phyloP scores from a whole-genome alignment of 2,797 vertebrate species.

The Choloepus didactylus region DNA sequence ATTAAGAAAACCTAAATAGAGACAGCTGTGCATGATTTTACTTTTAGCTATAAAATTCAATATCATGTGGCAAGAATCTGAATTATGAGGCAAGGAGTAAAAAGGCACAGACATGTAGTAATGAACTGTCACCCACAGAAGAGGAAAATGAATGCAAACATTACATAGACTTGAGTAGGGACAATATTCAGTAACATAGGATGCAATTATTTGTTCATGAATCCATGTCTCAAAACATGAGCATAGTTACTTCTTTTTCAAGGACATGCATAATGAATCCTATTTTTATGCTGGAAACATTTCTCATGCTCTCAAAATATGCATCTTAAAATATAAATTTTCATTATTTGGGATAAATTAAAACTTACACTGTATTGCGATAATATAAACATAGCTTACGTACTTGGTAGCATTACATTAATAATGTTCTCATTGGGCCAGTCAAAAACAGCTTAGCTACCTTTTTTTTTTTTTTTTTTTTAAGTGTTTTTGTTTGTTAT shows the following conservation, averaged over 20 bases:
- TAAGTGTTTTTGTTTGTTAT: background rate
- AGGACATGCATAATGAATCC: conserved; percentile 46
- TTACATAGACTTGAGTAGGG: conserved; percentile 66
- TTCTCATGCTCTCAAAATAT: conserved; percentile 23
- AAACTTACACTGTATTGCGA: background rate
- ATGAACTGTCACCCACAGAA: conserved; percentile 85
- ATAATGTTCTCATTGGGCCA: background rate
- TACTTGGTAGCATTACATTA: conserved; percentile 14
- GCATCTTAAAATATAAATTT: background rate
- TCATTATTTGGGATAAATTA: conserved; percentile 12
- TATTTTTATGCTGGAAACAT: conserved; percentile 68
- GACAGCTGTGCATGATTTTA: conserved; percentile 80
- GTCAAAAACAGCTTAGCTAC: background rate
- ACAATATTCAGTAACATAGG: conserved; percentile 65
- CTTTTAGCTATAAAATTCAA: conserved; percentile 83
- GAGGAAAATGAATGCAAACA: conserved; percentile 75
- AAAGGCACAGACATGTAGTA: conserved; percentile 79
- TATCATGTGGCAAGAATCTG: conserved; percentile 78
- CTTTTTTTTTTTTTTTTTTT: background rate
- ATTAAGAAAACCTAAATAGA: conserved; percentile 73
- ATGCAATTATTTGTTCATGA: conserved; percentile 54
- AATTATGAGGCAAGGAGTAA: conserved; percentile 84
- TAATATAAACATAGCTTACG: conserved; percentile 9
- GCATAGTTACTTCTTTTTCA: conserved; percentile 60
- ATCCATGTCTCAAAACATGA: conserved; percentile 64